Evolutionary conservation across 2,888 invertebrate species (phyloP), one percentile per base, ranked within the genome.

Genomic region (Xylota segnis): DNA sequence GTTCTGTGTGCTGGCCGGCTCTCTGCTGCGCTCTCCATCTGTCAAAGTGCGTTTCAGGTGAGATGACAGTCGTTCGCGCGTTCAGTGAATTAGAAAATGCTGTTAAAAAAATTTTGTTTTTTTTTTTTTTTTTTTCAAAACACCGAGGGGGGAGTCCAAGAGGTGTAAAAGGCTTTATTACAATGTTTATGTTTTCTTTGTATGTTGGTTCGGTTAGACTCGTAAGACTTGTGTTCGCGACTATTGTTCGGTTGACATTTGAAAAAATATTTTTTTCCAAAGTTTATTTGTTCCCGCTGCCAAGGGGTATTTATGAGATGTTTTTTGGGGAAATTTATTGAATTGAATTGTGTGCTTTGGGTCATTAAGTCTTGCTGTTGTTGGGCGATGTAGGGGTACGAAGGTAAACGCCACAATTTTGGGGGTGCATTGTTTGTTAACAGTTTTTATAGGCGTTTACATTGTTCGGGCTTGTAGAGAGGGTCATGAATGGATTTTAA

Each of bases 91-190:
- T 74, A 68, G 74, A 78, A 78, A 78, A 82, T 65, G 70, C 63
- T 82, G 56, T 70, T 68, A 70, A 23, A 23, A n/a, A n/a, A n/a
- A n/a, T n/a, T n/a, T n/a, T n/a, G n/a, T n/a, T n/a, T n/a, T 23
- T 23, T 23, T 23, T 23, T 23, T 23, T 23, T 23, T 23, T 23
- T 23, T 23, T 23, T 23, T 23, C 12, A 45, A 4, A 32, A 50
- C 32, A 47, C 58, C 7, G 12, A 40, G 59, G 47, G 65, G 23
- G 50, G 12, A 0, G 40, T 16, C 7, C 12, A 40, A 50, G 70
- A 82, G 71, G 86, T 86, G 72, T 72, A 86, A 82, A 86, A 86
- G 86, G 86, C 86, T 82, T 86, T 86, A 86, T 86, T 86, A 86
- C 82, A 82, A 86, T 82, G 76, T 86, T 86, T 86, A 86, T 82